These are phyloP conservation scores for Grantiella picta DNA, from an alignment of 2,113 vertebrate genomes.

Conservation along the genomic window DNA sequence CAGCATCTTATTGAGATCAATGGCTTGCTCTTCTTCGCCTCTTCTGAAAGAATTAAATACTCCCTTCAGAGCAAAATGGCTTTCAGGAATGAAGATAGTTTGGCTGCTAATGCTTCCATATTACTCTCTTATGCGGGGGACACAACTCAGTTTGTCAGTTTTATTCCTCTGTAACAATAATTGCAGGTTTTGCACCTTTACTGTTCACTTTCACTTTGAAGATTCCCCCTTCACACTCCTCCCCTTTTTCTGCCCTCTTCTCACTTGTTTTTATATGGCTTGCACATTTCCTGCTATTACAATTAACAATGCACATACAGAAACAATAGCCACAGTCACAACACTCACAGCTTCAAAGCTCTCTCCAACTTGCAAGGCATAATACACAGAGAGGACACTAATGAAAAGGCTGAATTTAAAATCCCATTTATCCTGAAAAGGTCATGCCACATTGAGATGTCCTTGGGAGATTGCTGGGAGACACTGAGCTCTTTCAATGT, in stretches of 20 bases:
- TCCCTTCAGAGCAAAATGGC: not conserved
- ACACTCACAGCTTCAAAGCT: constrained; percentile 38
- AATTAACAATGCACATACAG: constrained; percentile 21
- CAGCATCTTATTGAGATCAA: not conserved
- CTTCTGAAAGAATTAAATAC: not conserved
- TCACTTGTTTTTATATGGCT: constrained; percentile 1
- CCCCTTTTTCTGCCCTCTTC: not conserved
- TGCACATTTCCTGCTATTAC: constrained; percentile 27
- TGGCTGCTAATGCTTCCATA: not conserved
- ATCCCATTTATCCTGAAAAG: constrained; percentile 65
- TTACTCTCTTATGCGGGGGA: not conserved
- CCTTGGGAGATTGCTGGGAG: constrained; percentile 51
- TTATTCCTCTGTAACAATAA: not conserved
- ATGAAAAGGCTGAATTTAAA: constrained; percentile 64
- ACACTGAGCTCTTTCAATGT: constrained; percentile 31
- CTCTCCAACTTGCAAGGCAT: constrained; percentile 25
- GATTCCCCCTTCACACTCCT: not conserved
- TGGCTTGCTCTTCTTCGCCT: not conserved
- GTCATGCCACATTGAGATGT: constrained; percentile 41
- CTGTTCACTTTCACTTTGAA: not conserved
- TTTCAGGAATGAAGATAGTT: not conserved
- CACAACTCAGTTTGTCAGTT: not conserved
- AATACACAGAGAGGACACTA: constrained; percentile 15
- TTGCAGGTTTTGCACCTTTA: not conserved
- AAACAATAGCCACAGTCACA: constrained; percentile 41